phyloP scores from a whole-genome alignment of 2,113 vertebrate species.

The Petrocephalus microphthalmus region DNA sequence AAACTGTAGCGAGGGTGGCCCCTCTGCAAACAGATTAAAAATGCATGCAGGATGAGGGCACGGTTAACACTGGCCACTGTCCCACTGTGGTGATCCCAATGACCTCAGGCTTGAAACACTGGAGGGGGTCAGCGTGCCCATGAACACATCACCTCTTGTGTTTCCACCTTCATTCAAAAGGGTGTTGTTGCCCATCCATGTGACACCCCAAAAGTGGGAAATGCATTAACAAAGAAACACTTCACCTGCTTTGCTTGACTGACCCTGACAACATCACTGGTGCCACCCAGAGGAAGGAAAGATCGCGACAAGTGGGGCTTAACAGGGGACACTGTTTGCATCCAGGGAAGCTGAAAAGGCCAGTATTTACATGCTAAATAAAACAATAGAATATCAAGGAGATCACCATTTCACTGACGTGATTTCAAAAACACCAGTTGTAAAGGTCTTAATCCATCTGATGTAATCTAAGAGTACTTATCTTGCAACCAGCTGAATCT shows the following conservation, averaged over 20 bases:
- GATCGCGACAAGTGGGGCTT: not conserved
- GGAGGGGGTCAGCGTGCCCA: not conserved
- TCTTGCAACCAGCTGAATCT: not conserved
- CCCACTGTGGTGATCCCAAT: not conserved
- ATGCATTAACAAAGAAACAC: not conserved
- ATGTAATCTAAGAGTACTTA: not conserved
- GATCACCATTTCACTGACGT: not conserved
- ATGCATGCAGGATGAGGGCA: not conserved
- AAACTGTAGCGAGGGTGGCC: not conserved
- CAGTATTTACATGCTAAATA: not conserved
- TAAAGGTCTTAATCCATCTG: not conserved
- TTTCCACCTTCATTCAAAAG: not conserved
- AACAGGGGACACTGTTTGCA: not conserved
- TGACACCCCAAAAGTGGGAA: not conserved
- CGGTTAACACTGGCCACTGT: not conserved
- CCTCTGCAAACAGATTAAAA: not conserved
- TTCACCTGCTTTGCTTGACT: not conserved
- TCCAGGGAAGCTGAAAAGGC: not conserved
- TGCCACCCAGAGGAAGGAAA: not conserved
- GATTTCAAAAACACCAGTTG: not conserved
- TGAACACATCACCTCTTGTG: not conserved
- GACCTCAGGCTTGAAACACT: too few species aligned
- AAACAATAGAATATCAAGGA: not conserved
- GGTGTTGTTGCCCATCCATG: not conserved
- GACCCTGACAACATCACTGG: not conserved